Conservation (phyloP, 2,797 vertebrate genomes). For the Knipowitschia caucasica region DNA sequence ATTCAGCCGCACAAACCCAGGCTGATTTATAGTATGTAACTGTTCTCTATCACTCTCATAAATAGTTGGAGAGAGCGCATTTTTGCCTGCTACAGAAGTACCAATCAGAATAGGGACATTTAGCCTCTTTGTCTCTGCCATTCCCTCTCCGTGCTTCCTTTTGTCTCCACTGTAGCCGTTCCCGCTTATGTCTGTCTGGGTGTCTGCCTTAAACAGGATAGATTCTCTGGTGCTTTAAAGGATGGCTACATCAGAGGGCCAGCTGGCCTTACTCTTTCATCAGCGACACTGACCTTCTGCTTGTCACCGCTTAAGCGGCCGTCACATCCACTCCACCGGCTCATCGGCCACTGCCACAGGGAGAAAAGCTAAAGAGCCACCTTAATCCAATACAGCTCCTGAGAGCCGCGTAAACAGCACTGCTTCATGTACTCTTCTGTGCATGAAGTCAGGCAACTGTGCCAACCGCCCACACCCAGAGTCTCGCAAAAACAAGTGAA, state of each 20-base stretch:
- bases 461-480: conserved; percentile 17
- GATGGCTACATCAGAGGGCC: conserved; percentile 71
- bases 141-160: conserved; percentile 53
- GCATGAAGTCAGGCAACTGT: conserved; percentile 22
- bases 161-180: conserved; percentile 38
- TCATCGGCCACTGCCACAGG: conserved; percentile 71
- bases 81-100: conserved; percentile 60
- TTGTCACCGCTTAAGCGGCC: conserved; percentile 74
- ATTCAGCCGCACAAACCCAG: conserved; percentile 48
- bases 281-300: conserved; percentile 74
- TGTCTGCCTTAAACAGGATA: conserved; percentile 70
- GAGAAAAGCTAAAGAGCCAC: conserved; percentile 62
- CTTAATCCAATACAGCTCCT: conserved; percentile 69
- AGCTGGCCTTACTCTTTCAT: conserved; percentile 73
- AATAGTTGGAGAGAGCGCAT: conserved; percentile 60
- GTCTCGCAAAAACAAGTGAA: neutral
- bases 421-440: conserved; percentile 60
- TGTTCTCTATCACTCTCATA: conserved; percentile 72
- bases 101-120: conserved; percentile 64
- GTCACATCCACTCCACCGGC: conserved; percentile 72
- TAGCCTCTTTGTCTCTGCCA: conserved; percentile 59
- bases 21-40: conserved; percentile 66
- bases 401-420: conserved; percentile 59
- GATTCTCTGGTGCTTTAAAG: conserved; percentile 71
- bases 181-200: conserved; percentile 49